These are phyloP conservation scores for Theodoxus fluviatilis DNA, from an alignment of 2,888 invertebrate species.

Conservation along the genomic window DNA sequence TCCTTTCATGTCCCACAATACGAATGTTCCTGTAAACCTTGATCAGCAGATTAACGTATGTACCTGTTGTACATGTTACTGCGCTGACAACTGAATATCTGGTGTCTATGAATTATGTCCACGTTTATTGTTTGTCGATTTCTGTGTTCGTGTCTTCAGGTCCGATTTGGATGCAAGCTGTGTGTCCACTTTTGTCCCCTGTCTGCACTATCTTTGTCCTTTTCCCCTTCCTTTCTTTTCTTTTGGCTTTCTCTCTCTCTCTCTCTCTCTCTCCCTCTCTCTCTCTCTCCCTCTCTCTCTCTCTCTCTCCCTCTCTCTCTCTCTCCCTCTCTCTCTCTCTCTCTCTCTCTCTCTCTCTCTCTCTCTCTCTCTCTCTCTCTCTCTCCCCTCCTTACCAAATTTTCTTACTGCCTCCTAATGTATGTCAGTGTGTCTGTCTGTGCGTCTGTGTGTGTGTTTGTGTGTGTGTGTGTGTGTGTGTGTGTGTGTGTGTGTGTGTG, in stretches of 20 bases:
- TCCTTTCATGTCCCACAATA: too few species aligned
- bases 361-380: neutral
- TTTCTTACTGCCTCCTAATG: neutral
- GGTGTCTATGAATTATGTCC: too few species aligned
- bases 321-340: neutral
- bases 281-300: neutral
- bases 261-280: neutral
- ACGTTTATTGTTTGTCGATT: too few species aligned
- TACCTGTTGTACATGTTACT: too few species aligned
- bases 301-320: neutral
- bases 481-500: constrained; percentile 16
- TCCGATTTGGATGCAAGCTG: too few species aligned
- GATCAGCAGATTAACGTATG: too few species aligned
- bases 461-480: neutral
- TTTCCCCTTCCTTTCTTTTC: too few species aligned
- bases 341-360: neutral
- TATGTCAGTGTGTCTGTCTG: neutral
- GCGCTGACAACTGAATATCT: too few species aligned
- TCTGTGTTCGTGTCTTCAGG: too few species aligned
- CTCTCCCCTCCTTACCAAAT: neutral
- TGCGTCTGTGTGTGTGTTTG: neutral
- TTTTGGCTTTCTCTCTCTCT: neutral
- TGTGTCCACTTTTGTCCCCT: too few species aligned
- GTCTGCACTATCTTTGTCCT: too few species aligned
- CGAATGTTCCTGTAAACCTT: too few species aligned